phyloP scores from a whole-genome alignment of 2,797 vertebrate species.

The Xenentodon cancila region DNA sequence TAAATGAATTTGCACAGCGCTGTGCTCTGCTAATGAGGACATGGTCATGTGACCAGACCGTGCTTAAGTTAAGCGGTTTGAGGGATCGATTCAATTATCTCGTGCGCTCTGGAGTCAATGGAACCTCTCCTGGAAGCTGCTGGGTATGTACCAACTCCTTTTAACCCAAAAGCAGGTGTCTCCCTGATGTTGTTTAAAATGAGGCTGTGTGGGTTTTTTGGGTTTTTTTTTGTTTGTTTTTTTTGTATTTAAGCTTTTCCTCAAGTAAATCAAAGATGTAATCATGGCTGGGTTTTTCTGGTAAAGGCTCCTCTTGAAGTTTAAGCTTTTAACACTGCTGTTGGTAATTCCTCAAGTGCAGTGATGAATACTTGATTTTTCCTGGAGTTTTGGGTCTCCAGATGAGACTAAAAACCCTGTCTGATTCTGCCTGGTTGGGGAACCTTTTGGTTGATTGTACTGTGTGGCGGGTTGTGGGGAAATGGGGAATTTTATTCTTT shows the following conservation, averaged over 20 bases:
- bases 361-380: slow-evolving; percentile 27
- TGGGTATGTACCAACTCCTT: slow-evolving; percentile 67
- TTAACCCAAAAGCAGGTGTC: slow-evolving; percentile 28
- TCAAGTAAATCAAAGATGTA: slow-evolving; percentile 46
- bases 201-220: too few species aligned
- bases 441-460: slow-evolving; percentile 25
- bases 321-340: slow-evolving; percentile 51
- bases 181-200: slow-evolving; percentile 30
- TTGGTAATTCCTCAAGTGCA: slow-evolving; percentile 27
- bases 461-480: neutral
- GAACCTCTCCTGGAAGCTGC: slow-evolving; percentile 57
- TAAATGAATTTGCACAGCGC: slow-evolving; percentile 74
- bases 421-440: slow-evolving; percentile 24
- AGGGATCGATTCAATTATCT: slow-evolving; percentile 71
- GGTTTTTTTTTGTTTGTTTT: slow-evolving; percentile 1
- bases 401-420: slow-evolving; percentile 19
- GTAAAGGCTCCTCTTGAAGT: slow-evolving; percentile 18
- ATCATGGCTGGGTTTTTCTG: slow-evolving; percentile 28
- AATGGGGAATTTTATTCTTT: slow-evolving; percentile 19
- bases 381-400: slow-evolving; percentile 11
- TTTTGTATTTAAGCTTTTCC: slow-evolving; percentile 29
- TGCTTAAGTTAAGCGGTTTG: slow-evolving; percentile 74
- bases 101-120: slow-evolving; percentile 66
- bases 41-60: slow-evolving; percentile 69
- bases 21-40: slow-evolving; percentile 68